These are phyloP conservation scores for Aphelocoma californica DNA, from an alignment of 2,797 vertebrate species.

Conservation along the genomic window DNA sequence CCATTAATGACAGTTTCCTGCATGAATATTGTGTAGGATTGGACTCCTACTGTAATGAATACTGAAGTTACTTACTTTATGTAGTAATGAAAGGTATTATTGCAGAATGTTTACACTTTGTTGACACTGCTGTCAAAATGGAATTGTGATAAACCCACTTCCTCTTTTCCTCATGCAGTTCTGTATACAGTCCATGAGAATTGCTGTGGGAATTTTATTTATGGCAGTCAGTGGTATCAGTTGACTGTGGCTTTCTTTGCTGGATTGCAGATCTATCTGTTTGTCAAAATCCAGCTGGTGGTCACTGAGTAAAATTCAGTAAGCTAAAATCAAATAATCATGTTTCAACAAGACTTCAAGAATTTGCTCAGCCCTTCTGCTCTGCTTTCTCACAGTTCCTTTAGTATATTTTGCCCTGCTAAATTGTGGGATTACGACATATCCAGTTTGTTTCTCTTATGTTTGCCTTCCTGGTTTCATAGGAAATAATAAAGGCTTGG, in stretches of 20 bases:
- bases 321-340: not conserved
- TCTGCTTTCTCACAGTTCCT: not conserved
- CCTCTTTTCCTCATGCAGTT: not conserved
- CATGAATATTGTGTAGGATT: not conserved
- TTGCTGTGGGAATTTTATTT: conserved; percentile 4
- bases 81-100: not conserved
- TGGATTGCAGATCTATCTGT: not conserved
- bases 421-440: not conserved
- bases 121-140: not conserved
- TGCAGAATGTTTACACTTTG: not conserved
- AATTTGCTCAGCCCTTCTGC: not conserved
- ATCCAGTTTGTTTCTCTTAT: not conserved
- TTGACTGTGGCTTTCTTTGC: not conserved
- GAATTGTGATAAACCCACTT: not conserved
- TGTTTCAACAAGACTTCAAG: not conserved
- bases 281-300: not conserved
- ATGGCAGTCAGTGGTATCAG: not conserved
- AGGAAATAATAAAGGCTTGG: conserved; percentile 25
- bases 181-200: conserved; percentile 5
- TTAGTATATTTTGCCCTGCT: not conserved
- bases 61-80: not conserved
- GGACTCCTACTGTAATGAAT: not conserved
- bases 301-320: not conserved
- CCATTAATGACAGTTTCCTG: not conserved
- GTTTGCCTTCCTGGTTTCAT: conserved; percentile 13